Evolutionary conservation across 2,888 invertebrate genomes (phyloP), one percentile per base, ranked within the genome.

Genomic region (Dynastes hyllus): DNA sequence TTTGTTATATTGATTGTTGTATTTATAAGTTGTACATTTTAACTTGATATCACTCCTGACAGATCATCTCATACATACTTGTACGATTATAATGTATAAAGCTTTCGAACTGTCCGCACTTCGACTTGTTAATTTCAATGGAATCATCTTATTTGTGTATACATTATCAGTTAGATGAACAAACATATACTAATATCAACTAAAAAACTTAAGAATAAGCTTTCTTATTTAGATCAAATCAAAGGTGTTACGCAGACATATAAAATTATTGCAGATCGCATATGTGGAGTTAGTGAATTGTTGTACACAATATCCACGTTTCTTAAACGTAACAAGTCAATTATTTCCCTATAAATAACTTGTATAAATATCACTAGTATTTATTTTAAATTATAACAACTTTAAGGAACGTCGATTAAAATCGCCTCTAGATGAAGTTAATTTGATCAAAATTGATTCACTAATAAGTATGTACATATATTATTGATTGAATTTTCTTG

Each of bases 311-410:
- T 45, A 75, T 75, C 63, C 22, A 50, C 63, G 73, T 75, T 75
- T 75, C 73, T 75, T 63, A 75, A 75, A 61, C 61, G 73, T 75
- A 75, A 75, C 61, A 61, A 61, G 73, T 75, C 73, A 75, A 75
- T 75, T 75, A 75, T 75, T 75, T 75, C 61, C 27, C 27, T 55
- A 61, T 75, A 51, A 58, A 69, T 69, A 50, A 69, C 27, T 6
- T 63, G 61, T 50, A 75, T 75, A 75, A 58, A 45, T 75, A 75
- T 58, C 51, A 29, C 69, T 69, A 69, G 51, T 22, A 51, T 22
- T 69, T 51, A 69, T 69, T 69, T 51, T 51, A 69, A 69, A 22
- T n/a, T 27, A n/a, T 22, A 69, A 22, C 16, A 51, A 27, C 61
- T 63, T 45, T 75, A 75, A 75, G 73, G 61, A 75, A 61, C 27